Conservation (phyloP, 2,888 invertebrate genomes). For the Drosophila rellima region DNA sequence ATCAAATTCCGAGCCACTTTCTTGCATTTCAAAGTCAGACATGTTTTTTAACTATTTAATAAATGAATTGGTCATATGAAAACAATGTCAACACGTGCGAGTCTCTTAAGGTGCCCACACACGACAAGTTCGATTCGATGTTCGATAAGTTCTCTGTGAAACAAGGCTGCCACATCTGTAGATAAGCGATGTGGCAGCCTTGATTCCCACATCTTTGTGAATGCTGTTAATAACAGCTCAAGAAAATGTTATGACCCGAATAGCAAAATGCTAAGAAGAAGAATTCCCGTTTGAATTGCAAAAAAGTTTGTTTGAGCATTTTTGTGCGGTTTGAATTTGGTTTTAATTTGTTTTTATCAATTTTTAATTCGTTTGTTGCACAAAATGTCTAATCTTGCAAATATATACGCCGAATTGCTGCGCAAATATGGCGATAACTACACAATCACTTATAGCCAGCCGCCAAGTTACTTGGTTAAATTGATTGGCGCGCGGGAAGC, state of each 20-base stretch:
- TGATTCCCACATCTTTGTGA: constrained; percentile 12
- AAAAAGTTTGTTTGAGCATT: background rate
- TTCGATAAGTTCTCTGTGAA: too few species aligned
- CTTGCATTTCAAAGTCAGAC: constrained; percentile 74
- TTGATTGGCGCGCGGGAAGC: constrained; percentile 64
- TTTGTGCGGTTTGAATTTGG: constrained; percentile 12
- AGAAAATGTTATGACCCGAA: constrained; percentile 34
- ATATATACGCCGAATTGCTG: constrained; percentile 80
- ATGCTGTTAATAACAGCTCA: constrained; percentile 10
- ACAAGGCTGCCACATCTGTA: too few species aligned
- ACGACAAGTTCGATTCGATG: too few species aligned
- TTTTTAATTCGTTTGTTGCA: background rate
- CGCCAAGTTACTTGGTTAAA: constrained; percentile 74
- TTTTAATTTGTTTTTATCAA: background rate
- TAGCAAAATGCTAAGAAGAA: constrained; percentile 22
- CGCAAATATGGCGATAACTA: constrained; percentile 72
- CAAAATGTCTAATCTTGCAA: constrained; percentile 79
- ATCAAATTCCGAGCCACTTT: constrained; percentile 79
- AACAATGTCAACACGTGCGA: constrained; percentile 73
- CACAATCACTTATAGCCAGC: constrained; percentile 68
- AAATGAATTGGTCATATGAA: constrained; percentile 42
- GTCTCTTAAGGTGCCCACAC: too few species aligned
- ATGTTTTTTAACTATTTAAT: constrained; percentile 48
- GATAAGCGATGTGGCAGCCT: background rate
- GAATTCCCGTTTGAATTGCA: constrained; percentile 7